Base-by-base conservation (phyloP, 2,797 vertebrate species). In the Cirrhinus molitorella region DNA sequence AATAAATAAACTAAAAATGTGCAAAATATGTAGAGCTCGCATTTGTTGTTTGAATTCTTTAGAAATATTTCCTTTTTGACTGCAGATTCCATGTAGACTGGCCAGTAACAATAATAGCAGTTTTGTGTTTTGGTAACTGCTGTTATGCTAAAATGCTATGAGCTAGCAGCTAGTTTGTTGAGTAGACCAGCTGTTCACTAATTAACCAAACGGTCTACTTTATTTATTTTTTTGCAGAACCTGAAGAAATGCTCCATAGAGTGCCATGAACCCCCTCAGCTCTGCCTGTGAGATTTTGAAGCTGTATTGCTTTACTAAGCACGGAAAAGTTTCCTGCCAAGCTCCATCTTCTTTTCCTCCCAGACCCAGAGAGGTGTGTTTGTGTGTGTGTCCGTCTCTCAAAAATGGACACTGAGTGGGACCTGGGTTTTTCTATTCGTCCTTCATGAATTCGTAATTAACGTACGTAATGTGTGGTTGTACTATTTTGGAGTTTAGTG, bases 211-310 rank as follows among this genome's bases (percentile, higher is more conserved):
- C n/a, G n/a, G n/a, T 66, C 11, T 28, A 0, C 70, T 45, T 84
- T 25, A 57, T 90, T 72, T 43, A 90, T 68, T 23, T 23, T 89
- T 45, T 74, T 80, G 34, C 92, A 95, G 95, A 93, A 95, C 91
- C 80, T 95, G 92, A 95, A 89, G 85, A 91, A 88, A 55, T 90
- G 86, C 25, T 87, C 92, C 0, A 87, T 89, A 0, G 87, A 89
- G 12, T 79, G 85, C 68, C 93, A 75, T 0, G 93, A 95, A 43
- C 13, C 92, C 79, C 85, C 91, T 73, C 92, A 94, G 88, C 84
- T 91, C 59, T 93, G 91, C 90, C 90, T 92, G 63, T 94, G 89
- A 94, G 63, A 68, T 0, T 4, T 34, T 68, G 61, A 19, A 0
- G 0, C 49, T 28, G 34, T 67, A 28, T 63, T 75, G 53, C 8